Percentiles rank a stretch among this genome's conserved stretches.
Conservation (phyloP, 2,113 vertebrate species). For the Phocoena phocoena region DNA sequence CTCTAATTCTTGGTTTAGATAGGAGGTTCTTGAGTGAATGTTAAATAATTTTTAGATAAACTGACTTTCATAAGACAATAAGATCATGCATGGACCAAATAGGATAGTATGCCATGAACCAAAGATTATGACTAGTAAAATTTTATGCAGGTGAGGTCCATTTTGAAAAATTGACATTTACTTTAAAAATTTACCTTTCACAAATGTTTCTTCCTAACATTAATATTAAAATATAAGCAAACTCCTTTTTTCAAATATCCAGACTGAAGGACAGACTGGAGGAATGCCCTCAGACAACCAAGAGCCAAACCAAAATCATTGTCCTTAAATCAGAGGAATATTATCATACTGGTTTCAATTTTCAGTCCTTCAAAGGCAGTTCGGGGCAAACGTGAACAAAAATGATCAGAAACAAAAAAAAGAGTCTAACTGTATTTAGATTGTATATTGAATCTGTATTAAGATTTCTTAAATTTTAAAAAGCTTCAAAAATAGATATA, state of each 20-base stretch:
- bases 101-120: not conserved
- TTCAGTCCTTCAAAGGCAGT: not conserved
- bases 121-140: not conserved
- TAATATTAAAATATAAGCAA: not conserved
- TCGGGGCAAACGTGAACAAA: not conserved
- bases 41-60: not conserved
- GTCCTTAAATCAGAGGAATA: not conserved
- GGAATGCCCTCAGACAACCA: not conserved
- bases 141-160: not conserved
- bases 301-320: not conserved
- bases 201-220: slow-evolving; percentile 15
- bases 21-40: not conserved
- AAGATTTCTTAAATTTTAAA: not conserved
- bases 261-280: not conserved
- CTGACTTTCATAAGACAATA: slow-evolving; percentile 10
- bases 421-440: not conserved
- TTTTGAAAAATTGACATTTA: not conserved
- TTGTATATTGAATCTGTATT: not conserved
- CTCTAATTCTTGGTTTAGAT: not conserved
- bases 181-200: not conserved
- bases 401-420: not conserved
- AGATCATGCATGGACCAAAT: not conserved
- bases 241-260: not conserved
- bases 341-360: not conserved
- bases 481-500: not conserved